A percentile compares a stretch with the other conserved stretches of the same genome.
phyloP scores from a whole-genome alignment of 2,888 invertebrate species.

The Campaea margaritaria region DNA sequence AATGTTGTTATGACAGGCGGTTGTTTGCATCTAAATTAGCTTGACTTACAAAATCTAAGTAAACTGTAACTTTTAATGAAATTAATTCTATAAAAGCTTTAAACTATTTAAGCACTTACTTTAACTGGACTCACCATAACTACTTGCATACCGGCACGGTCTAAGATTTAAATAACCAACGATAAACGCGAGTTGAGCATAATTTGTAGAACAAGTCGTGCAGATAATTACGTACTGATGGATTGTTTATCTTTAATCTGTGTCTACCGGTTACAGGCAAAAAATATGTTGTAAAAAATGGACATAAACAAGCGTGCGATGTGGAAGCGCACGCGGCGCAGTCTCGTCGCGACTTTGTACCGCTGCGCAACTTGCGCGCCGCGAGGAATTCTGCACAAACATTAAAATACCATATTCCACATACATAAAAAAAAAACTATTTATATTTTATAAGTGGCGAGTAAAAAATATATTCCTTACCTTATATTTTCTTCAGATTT shows the following conservation, averaged over 20 bases:
- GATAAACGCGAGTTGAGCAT: constrained; percentile 29
- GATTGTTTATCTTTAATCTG: constrained; percentile 34
- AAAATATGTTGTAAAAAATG: constrained; percentile 51
- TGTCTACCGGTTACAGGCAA: constrained; percentile 41
- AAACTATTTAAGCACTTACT: too few relatives aligned
- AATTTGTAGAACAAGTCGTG: constrained; percentile 46
- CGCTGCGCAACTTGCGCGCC: constrained; percentile 58
- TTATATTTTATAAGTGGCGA: too few relatives aligned
- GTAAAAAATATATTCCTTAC: too few relatives aligned
- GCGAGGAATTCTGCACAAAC: constrained; percentile 7
- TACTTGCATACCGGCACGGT: constrained; percentile 14
- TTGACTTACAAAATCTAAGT: too few relatives aligned
- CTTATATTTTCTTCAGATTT: background rate
- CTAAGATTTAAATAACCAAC: constrained; percentile 9
- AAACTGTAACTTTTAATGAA: too few relatives aligned
- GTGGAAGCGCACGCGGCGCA: constrained; percentile 51
- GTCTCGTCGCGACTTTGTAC: constrained; percentile 60
- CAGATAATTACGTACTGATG: constrained; percentile 50
- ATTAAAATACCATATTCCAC: background rate
- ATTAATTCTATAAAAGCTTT: too few relatives aligned
- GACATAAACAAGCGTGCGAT: constrained; percentile 44
- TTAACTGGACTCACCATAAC: background rate
- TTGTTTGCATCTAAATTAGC: too few relatives aligned
- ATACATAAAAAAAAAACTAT: background rate
- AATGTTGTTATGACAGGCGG: too few relatives aligned